Conservation (phyloP, 2,113 vertebrate genomes). For the Phalacrocorax brasilianus region DNA sequence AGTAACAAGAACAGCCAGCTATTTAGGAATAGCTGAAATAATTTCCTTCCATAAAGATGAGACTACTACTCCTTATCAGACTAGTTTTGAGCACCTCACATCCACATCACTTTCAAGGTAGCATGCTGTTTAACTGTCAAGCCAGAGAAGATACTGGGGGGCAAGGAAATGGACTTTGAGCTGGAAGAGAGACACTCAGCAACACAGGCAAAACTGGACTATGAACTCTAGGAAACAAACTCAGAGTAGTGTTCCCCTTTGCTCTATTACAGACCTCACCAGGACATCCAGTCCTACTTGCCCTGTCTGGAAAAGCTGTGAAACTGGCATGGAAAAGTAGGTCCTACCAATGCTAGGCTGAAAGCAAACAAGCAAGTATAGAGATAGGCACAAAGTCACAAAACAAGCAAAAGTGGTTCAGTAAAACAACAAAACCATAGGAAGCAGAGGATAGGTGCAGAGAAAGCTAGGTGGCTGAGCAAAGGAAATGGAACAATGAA, state of each 20-base stretch:
- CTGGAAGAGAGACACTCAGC: not conserved
- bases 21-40: not conserved
- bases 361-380: not conserved
- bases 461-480: not conserved
- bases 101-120: not conserved
- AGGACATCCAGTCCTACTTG: not conserved
- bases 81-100: not conserved
- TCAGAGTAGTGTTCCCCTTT: not conserved
- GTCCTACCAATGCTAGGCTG: not conserved
- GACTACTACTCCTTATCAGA: not conserved
- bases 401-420: not conserved
- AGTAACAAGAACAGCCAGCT: not conserved
- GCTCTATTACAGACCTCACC: not conserved
- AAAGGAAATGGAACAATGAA: not conserved
- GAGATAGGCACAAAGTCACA: not conserved
- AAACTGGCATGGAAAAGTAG: not conserved
- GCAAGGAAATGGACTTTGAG: not conserved
- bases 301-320: not conserved
- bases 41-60: not conserved
- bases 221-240: not conserved
- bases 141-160: not conserved
- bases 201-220: not conserved
- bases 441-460: not conserved
- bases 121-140: not conserved
- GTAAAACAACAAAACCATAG: not conserved